Conservation (phyloP, 2,888 invertebrate species). For the Oligia latruncula region DNA sequence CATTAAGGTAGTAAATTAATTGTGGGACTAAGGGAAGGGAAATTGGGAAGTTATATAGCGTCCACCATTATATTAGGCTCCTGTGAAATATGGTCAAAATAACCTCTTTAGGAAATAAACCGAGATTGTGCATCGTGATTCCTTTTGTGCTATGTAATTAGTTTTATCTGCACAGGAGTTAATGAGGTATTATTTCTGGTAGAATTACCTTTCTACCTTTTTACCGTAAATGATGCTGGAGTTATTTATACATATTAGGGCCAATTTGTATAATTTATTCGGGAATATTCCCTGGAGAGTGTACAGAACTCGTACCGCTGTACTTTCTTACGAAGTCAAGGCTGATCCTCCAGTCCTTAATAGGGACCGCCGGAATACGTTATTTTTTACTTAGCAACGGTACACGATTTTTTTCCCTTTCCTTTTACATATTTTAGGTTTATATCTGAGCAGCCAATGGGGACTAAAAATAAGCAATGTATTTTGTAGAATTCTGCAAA, state of each 20-base stretch:
- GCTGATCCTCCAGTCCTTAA: slow-evolving; percentile 25
- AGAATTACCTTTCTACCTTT: neutral
- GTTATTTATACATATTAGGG: slow-evolving; percentile 26
- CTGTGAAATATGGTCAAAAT: slow-evolving; percentile 46
- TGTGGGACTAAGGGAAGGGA: slow-evolving; percentile 16
- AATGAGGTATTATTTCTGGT: slow-evolving; percentile 18
- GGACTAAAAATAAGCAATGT: neutral
- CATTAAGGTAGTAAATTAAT: slow-evolving; percentile 56
- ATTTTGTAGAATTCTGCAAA: neutral
- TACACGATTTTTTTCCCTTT: slow-evolving; percentile 19
- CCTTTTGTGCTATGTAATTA: slow-evolving; percentile 38
- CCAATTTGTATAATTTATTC: slow-evolving; percentile 45
- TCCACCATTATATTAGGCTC: slow-evolving; percentile 34
- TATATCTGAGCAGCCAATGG: neutral
- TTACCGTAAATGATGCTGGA: neutral
- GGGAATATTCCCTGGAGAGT: slow-evolving; percentile 38
- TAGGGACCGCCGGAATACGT: slow-evolving; percentile 31
- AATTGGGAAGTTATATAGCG: slow-evolving; percentile 41
- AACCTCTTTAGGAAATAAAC: slow-evolving; percentile 2
- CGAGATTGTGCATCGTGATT: slow-evolving; percentile 35
- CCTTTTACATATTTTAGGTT: slow-evolving; percentile 16
- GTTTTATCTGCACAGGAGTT: slow-evolving; percentile 36
- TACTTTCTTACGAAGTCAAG: slow-evolving; percentile 35
- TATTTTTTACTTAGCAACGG: slow-evolving; percentile 29
- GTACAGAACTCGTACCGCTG: slow-evolving; percentile 29